These are phyloP conservation scores for Gallinago solitaria DNA, from an alignment of 2,797 vertebrate species.

Conservation along the genomic window DNA sequence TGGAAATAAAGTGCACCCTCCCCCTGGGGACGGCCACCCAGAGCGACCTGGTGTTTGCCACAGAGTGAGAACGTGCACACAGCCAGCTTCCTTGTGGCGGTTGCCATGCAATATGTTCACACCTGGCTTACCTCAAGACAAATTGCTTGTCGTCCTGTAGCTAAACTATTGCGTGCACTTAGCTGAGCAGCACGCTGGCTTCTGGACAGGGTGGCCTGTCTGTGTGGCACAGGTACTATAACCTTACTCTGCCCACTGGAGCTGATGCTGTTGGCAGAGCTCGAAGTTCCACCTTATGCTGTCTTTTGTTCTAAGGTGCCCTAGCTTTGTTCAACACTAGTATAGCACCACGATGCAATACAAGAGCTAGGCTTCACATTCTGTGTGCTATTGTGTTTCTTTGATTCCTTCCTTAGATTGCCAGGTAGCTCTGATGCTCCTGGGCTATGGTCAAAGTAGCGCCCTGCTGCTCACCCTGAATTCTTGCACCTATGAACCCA, in stretches of 20 bases:
- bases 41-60: not conserved
- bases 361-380: not conserved
- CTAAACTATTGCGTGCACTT: not conserved
- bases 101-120: not conserved
- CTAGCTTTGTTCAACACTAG: accelerated
- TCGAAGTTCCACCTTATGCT: not conserved
- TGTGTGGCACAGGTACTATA: not conserved
- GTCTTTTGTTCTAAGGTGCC: not conserved
- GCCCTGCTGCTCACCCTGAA: not conserved
- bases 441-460: not conserved
- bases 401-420: not conserved
- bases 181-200: not conserved
- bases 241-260: not conserved
- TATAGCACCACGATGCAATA: accelerated
- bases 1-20: not conserved
- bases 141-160: not conserved
- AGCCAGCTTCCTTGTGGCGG: not conserved
- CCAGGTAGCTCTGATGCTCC: not conserved
- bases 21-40: accelerated
- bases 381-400: not conserved
- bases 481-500: not conserved
- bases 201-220: not conserved
- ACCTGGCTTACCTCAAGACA: not conserved
- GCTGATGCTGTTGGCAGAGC: not conserved
- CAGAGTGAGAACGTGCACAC: not conserved